Base-by-base conservation (phyloP, 2,113 vertebrate genomes). In the Mormyrus lacerda region DNA sequence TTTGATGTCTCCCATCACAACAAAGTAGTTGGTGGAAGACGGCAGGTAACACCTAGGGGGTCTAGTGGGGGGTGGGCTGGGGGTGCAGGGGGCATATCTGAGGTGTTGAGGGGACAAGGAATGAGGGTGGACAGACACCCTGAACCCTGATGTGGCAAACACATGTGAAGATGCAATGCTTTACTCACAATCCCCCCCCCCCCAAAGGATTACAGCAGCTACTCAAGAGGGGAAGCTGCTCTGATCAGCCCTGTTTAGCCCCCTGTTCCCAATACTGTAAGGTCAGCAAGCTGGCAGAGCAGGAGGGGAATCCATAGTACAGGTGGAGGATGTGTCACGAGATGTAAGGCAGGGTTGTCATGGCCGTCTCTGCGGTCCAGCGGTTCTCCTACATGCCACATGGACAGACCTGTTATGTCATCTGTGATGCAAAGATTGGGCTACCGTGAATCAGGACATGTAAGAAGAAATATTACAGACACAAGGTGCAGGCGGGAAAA, bases 1-100 rank as follows among this genome's bases (percentile, higher is more conserved):
- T 87, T 87, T 87, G 85, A 87, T 53, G 47, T 55, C 85, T 55
- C 51, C 27, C 13, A 53, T 51, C 85, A 53, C 85, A 87, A 53
- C 50, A 87, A 87, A 87, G 85, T 27, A 87, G 85, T 35, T 35
- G 13, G 10, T n/a, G 13, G 31, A 50, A 53, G n/a, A 50, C 13
- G 19, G 84, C 84, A 85, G 24, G n/a, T 27, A 31, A 11, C 9
- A 69, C 61, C 61, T 69, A 27, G n/a, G 61, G 61, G 47, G 84
- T 27, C 19, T 0, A 15, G 21, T 9, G 9, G 61, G 61, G 24
- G 55, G n/a, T 0, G 61, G n/a, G 48, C n/a, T n/a, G n/a, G 4
- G n/a, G 31, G 24, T 2, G 31, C 31, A 27, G 48, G 27, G 31
- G 15, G 42, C 7, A 21, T 55, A 27, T 87, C 50, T 51, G 31